Conservation (phyloP, 2,888 invertebrate species). For the Watsonalla binaria region DNA sequence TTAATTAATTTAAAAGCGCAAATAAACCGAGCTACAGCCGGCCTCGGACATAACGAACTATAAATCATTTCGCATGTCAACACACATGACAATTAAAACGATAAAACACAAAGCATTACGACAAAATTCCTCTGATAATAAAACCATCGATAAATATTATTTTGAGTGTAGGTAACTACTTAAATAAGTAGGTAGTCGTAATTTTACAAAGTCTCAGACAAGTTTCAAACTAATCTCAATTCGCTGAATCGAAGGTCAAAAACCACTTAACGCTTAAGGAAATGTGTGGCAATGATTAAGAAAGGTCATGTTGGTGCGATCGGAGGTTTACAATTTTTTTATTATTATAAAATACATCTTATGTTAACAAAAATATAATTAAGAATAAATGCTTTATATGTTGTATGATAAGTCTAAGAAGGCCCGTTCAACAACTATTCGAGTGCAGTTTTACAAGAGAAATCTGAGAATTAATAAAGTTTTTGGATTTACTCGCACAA, state of each 20-base stretch:
- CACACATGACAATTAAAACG: neutral
- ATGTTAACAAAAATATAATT: no score
- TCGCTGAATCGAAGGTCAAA: neutral
- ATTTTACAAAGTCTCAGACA: neutral
- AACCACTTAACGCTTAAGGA: neutral
- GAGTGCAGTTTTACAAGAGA: no score
- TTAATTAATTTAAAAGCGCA: constrained; percentile 1
- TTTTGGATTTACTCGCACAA: no score
- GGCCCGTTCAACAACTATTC: no score
- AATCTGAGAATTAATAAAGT: no score
- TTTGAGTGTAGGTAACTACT: no score
- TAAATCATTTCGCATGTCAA: no score
- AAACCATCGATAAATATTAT: neutral
- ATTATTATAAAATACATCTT: neutral
- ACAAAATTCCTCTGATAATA: neutral
- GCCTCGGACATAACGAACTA: no score
- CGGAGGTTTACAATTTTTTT: neutral
- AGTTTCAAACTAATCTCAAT: neutral
- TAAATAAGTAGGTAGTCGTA: neutral
- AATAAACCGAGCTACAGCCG: neutral
- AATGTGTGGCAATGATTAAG: neutral
- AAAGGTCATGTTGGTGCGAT: neutral
- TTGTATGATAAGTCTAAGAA: no score
- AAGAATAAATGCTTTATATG: no score
- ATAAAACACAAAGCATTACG: neutral